A percentile compares a stretch with the other conserved stretches of the same genome.
Conservation (phyloP, 2,113 vertebrate genomes). For the Hippoglossus stenolepis region DNA sequence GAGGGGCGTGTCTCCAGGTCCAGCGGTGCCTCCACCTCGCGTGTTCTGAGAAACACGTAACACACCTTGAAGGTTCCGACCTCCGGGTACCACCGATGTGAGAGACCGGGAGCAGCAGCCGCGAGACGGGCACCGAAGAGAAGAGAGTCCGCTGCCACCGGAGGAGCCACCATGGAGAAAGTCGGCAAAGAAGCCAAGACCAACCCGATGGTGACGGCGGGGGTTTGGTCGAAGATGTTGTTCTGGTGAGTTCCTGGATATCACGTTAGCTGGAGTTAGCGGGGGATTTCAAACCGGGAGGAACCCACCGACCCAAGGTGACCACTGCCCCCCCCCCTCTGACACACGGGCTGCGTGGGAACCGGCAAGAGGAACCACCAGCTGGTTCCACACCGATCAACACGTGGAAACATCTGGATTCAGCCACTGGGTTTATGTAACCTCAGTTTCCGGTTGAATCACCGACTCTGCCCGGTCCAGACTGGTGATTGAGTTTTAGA, state of each 20-base stretch:
- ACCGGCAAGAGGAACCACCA: too few relatives aligned
- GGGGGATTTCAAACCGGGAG: not conserved
- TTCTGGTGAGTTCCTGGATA: conserved; percentile 82
- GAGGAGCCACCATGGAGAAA: conserved; percentile 69
- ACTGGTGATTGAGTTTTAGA: too few relatives aligned
- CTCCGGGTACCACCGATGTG: not conserved
- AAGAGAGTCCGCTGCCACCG: not conserved
- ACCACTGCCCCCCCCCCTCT: too few relatives aligned
- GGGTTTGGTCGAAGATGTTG: conserved; percentile 76
- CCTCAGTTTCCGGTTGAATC: too few relatives aligned
- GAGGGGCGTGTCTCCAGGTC: fast-evolving
- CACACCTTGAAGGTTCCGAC: not conserved
- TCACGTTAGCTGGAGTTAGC: not conserved
- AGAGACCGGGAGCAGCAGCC: not conserved
- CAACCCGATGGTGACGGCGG: conserved; percentile 79
- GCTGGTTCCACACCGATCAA: too few relatives aligned
- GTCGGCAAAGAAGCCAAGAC: conserved; percentile 60
- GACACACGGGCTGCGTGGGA: too few relatives aligned
- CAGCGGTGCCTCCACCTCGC: not conserved
- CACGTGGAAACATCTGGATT: too few relatives aligned
- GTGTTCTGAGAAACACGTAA: not conserved
- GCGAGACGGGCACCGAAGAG: not conserved
- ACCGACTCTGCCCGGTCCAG: too few relatives aligned
- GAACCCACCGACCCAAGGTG: too few relatives aligned
- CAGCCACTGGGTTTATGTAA: too few relatives aligned